Conservation (phyloP, 2,113 vertebrate genomes). For the Microcebus lehilahytsara region DNA sequence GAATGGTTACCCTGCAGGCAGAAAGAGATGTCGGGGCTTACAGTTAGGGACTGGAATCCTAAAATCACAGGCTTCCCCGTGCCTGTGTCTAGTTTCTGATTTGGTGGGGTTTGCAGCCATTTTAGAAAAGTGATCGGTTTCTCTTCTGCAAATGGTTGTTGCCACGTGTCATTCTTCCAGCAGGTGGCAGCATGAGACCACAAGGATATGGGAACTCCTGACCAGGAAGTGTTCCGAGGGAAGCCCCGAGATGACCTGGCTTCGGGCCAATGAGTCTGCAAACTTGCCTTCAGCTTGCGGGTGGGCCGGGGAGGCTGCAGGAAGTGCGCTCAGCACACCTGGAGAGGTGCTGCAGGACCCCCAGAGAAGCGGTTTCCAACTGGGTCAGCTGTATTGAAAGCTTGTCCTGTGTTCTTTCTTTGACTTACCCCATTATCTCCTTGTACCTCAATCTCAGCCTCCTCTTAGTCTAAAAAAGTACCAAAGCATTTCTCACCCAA, state of each 20-base stretch:
- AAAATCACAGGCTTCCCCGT: not conserved
- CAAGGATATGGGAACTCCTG: not conserved
- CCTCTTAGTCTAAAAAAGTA: not conserved
- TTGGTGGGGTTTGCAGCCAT: slow-evolving; percentile 76
- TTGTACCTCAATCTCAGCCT: not conserved
- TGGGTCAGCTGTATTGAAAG: too few relatives aligned
- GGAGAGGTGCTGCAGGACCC: not conserved
- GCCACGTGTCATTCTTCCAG: not conserved
- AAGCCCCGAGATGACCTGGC: not conserved
- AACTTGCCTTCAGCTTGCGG: rapidly evolving
- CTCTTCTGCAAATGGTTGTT: slow-evolving; percentile 71
- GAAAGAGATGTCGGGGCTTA: not conserved
- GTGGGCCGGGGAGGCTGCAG: not conserved
- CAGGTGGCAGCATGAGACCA: slow-evolving; percentile 61
- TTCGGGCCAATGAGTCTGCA: not conserved
- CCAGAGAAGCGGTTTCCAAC: not conserved
- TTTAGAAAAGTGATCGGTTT: slow-evolving; percentile 49
- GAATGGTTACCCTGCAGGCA: too few relatives aligned
- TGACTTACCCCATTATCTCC: not conserved
- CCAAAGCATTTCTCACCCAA: not conserved
- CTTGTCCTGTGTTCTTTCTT: not conserved
- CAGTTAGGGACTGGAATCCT: not conserved
- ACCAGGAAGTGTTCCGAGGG: rapidly evolving
- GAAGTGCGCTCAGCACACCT: not conserved
- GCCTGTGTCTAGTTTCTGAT: not conserved